Base-by-base conservation (phyloP, 2,888 invertebrate genomes). In the Gerosis bhagava region DNA sequence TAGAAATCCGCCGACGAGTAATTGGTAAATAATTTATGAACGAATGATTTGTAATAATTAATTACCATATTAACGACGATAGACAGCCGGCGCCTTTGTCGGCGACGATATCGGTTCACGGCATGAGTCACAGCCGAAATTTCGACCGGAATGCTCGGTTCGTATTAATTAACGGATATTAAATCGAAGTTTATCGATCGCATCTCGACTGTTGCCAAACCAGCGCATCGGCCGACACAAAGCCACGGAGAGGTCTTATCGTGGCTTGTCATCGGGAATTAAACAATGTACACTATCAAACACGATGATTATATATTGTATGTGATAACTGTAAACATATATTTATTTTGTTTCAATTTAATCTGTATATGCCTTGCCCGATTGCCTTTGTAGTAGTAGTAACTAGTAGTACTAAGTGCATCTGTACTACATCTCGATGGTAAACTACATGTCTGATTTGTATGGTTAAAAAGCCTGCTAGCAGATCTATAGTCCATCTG, bases 131-230 rank as follows among this genome's bases (percentile, higher is more conserved):
- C 77, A 78, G 74, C 75, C 80, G 69, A 78, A 79, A 79, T 77
- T 78, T 79, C 73, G 72, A 67, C 68, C 76, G 75, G 84, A 79
- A 84, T 83, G 77, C 77, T 77, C 73, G 79, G 75, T 73, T 78
- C 74, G 84, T 83, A 86, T 88, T 87, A 86, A 87, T 88, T 87
- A 88, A 87, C 86, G 82, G 78, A 83, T 84, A 83, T 87, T 82
- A 83, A 84, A 87, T 80, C 78, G 78, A 78, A 82, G 76, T 86
- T 88, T 87, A 88, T 86, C 87, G 80, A 69, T 64, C 72, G 67
- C 76, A 88, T 87, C 84, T 86, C 78, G 76, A 73, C n/a, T 76
- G 80, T 84, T 86, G 87, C 81, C 83, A 83, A 87, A 86, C 86
- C 75, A 71, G 79, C 68, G 73, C 67, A 73, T 69, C 82, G 83